phyloP scores from a whole-genome alignment of 1,140 invertebrate genomes.

The Meteorus sp. region DNA sequence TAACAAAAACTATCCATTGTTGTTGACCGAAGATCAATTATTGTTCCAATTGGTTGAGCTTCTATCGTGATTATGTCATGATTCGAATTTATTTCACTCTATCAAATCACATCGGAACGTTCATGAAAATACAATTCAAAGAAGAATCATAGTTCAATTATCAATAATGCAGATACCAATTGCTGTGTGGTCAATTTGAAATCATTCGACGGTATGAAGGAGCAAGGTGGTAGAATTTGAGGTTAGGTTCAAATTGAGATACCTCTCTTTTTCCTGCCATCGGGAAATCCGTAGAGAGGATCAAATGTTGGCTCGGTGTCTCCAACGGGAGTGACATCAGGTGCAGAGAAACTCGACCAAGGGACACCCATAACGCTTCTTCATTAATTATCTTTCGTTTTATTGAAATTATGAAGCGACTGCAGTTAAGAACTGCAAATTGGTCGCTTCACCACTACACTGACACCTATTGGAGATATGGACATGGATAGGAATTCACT shows the following conservation, averaged over 20 bases:
- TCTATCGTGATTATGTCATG: neutral
- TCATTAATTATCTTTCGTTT: slow-evolving; percentile 4
- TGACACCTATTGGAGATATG: slow-evolving; percentile 28
- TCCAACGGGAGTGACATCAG: slow-evolving; percentile 52
- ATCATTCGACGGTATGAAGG: too few relatives aligned
- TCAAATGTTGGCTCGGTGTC: slow-evolving; percentile 74
- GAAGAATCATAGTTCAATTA: too few relatives aligned
- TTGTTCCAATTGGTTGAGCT: too few relatives aligned
- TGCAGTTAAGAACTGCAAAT: neutral
- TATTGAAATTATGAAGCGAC: slow-evolving; percentile 17
- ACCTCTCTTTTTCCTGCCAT: slow-evolving; percentile 76
- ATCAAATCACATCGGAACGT: neutral
- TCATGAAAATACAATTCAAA: too few relatives aligned
- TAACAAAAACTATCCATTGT: too few relatives aligned
- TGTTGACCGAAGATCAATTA: too few relatives aligned
- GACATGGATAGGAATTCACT: too few relatives aligned
- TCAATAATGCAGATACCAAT: too few relatives aligned
- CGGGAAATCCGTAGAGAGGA: slow-evolving; percentile 73
- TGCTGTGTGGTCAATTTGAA: too few relatives aligned
- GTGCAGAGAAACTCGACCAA: slow-evolving; percentile 24
- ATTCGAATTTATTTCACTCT: neutral
- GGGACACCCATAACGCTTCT: slow-evolving; percentile 18
- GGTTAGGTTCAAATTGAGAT: slow-evolving; percentile 45
- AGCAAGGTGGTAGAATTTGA: too few relatives aligned
- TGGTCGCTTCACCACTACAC: slow-evolving; percentile 10